Evolutionary conservation across 2,113 vertebrate genomes (phyloP).

Genomic region (Conger conger): DNA sequence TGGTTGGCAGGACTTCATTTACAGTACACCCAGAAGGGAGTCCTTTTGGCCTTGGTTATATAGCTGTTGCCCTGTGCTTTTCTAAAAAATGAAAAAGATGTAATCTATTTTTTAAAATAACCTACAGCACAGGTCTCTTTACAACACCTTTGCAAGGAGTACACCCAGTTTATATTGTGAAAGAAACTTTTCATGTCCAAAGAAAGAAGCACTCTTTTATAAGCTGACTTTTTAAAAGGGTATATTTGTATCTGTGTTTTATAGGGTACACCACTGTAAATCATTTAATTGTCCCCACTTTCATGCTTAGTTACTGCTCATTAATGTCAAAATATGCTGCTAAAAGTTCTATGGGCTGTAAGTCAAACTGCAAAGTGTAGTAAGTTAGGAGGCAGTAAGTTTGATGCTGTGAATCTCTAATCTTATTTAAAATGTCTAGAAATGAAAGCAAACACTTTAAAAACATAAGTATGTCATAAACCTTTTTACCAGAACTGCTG

Average conservation of each 20-base stretch:
- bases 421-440: neutral
- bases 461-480: neutral
- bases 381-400: neutral
- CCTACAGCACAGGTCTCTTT: neutral
- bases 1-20: slow-evolving; percentile 32
- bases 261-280: neutral
- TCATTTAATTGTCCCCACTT: neutral
- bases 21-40: neutral
- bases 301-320: neutral
- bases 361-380: neutral
- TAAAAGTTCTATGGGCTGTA: neutral
- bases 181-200: neutral
- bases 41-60: neutral
- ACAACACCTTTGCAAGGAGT: neutral
- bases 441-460: neutral
- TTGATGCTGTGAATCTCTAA: neutral
- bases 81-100: no score
- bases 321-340: neutral
- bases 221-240: neutral
- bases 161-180: neutral
- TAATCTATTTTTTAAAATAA: neutral
- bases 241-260: neutral
- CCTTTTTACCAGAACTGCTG: neutral
- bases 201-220: neutral
- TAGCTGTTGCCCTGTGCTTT: neutral